A percentile compares a stretch with the other conserved stretches of the same genome.
Conservation (phyloP, 2,888 invertebrate genomes). For the Neoaliturus tenellus region DNA sequence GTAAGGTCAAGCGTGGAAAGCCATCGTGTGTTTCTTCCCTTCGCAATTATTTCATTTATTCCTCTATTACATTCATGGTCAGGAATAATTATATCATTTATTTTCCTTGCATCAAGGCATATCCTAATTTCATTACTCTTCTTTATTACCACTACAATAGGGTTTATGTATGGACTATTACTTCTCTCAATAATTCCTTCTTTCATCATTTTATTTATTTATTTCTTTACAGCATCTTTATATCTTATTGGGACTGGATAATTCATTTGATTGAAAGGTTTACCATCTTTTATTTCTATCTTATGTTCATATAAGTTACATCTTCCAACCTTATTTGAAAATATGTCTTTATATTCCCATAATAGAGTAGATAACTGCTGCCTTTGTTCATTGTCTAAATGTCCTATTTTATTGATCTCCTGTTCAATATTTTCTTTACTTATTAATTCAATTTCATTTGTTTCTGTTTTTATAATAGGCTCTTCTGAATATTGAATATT, state of each 20-base stretch:
- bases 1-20: background rate
- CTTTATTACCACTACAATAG: background rate
- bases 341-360: background rate
- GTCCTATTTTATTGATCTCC: background rate
- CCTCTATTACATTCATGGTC: constrained; percentile 16
- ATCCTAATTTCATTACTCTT: background rate
- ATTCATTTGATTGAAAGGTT: background rate
- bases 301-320: background rate
- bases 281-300: background rate
- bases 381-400: background rate
- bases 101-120: constrained; percentile 30
- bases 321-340: background rate
- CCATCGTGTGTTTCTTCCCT: background rate
- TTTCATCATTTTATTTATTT: constrained; percentile 2
- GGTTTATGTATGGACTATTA: constrained; percentile 9
- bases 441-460: background rate
- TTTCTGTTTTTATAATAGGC: background rate
- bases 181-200: constrained; percentile 14
- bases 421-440: background rate
- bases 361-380: background rate
- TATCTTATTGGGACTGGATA: constrained; percentile 1
- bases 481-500: background rate
- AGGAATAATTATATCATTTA: constrained; percentile 4
- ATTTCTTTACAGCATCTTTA: background rate
- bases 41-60: background rate